These are phyloP conservation scores for Rhyzopertha dominica DNA, from an alignment of 1,140 invertebrate genomes.

Conservation along the genomic window DNA sequence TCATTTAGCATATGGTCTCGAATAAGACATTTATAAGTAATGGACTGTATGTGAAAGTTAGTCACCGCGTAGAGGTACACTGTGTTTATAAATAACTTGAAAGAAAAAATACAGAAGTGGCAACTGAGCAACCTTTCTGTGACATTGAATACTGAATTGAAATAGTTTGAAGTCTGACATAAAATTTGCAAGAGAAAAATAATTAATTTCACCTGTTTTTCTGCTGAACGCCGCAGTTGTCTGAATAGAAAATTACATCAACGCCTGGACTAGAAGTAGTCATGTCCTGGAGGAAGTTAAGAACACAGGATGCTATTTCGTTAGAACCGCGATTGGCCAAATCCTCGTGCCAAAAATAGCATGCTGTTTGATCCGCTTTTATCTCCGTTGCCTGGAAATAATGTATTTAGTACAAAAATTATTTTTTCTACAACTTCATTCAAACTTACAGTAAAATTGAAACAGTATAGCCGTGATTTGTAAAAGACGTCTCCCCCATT, in stretches of 20 bases:
- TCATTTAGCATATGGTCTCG: too few species aligned
- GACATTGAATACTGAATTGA: too few species aligned
- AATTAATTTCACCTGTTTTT: slow-evolving; percentile 39
- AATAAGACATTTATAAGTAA: slow-evolving; percentile 34
- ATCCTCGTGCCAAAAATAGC: slow-evolving; percentile 47
- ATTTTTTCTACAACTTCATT: slow-evolving; percentile 1
- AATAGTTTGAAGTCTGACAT: too few species aligned
- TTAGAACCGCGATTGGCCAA: slow-evolving; percentile 44
- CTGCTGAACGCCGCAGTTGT: slow-evolving; percentile 44
- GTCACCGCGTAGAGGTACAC: slow-evolving; percentile 11
- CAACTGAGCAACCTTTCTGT: too few species aligned
- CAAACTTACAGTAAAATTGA: slow-evolving; percentile 46
- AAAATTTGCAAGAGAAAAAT: too few species aligned
- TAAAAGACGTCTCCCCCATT: slow-evolving; percentile 26
- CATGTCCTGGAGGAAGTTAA: slow-evolving; percentile 33
- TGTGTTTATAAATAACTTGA: not conserved
- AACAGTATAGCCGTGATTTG: slow-evolving; percentile 42
- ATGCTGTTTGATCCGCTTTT: slow-evolving; percentile 27
- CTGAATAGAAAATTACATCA: slow-evolving; percentile 38
- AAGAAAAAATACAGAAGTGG: not conserved
- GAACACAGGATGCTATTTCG: slow-evolving; percentile 45
- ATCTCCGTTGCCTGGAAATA: slow-evolving; percentile 16
- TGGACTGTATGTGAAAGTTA: slow-evolving; percentile 19
- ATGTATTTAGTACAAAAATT: slow-evolving; percentile 6
- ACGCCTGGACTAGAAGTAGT: slow-evolving; percentile 18